Conservation (phyloP, 1,140 invertebrate genomes). For the Neoseiulus cucumeris region DNA sequence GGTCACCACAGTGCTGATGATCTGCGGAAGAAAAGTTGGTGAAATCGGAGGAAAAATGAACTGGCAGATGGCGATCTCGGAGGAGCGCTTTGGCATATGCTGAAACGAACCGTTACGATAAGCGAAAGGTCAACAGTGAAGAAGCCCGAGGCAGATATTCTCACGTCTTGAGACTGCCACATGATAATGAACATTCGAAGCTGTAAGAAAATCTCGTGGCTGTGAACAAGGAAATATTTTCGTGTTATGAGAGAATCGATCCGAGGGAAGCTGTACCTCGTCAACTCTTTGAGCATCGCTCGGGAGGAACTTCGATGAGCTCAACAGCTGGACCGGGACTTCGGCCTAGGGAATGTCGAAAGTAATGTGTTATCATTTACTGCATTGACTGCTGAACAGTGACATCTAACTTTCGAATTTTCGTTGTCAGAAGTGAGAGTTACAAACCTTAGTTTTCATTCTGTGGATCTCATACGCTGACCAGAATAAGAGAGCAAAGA, state of each 20-base stretch:
- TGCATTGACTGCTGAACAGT: too few species aligned
- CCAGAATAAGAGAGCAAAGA: not conserved
- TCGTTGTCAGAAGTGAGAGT: too few species aligned
- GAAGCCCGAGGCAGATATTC: not conserved
- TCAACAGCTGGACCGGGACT: not conserved
- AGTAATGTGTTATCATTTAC: too few species aligned
- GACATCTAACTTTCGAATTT: too few species aligned
- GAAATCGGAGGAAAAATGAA: not conserved
- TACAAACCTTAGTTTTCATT: not conserved
- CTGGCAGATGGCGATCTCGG: not conserved
- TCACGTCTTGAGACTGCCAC: not conserved
- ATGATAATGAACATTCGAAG: not conserved
- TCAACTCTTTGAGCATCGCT: not conserved
- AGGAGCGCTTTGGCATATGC: too few species aligned
- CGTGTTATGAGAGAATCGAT: too few species aligned
- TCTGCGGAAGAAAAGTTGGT: not conserved
- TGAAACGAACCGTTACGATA: not conserved
- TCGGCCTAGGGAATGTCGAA: not conserved
- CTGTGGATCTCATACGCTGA: not conserved
- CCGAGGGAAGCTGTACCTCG: not conserved
- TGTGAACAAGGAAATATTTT: too few species aligned
- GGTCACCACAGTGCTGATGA: not conserved
- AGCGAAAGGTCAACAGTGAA: not conserved
- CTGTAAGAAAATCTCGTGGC: not conserved
- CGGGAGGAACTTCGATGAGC: not conserved